Evolutionary conservation across 92 coral and sea anemone species (phyloP).

Genomic region (Plumapathes pennacea): DNA sequence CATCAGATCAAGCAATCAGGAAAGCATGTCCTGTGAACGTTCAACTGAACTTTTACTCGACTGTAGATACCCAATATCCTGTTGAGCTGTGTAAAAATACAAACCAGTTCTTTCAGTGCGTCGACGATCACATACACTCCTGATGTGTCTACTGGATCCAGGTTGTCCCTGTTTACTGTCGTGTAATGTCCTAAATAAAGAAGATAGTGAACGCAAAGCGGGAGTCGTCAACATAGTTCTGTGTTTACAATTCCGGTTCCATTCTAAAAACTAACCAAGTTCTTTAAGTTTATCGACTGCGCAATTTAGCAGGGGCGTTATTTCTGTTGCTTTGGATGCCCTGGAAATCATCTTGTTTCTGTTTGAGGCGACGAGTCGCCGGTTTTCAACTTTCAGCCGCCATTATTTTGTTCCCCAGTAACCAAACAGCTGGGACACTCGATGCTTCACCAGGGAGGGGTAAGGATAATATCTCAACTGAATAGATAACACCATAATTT

Average conservation of each 20-base stretch:
- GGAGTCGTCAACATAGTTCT: neutral
- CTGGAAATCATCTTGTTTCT: slow-evolving; percentile 51
- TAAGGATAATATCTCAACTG: no score
- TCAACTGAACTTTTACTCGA: no score
- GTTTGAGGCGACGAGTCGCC: no score
- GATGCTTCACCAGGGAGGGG: no score
- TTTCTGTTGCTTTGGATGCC: slow-evolving; percentile 78
- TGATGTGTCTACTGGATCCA: slow-evolving; percentile 56
- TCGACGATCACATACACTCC: slow-evolving; percentile 64
- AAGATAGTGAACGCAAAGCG: neutral
- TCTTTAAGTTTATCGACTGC: slow-evolving; percentile 81
- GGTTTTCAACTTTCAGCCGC: no score
- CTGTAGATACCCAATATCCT: no score
- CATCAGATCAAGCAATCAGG: no score
- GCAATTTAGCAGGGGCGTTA: slow-evolving; percentile 76
- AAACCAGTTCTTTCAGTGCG: slow-evolving; percentile 82
- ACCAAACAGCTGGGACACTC: no score
- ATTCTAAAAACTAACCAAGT: slow-evolving; percentile 51
- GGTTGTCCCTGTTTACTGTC: slow-evolving; percentile 4
- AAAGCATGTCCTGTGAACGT: no score
- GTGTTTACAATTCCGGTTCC: neutral
- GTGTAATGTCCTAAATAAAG: slow-evolving; percentile 28
- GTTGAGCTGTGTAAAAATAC: no score
- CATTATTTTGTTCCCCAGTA: no score
- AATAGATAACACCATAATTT: no score